These are phyloP conservation scores for Ophion costatus DNA, from an alignment of 2,888 invertebrate genomes.

Conservation along the genomic window DNA sequence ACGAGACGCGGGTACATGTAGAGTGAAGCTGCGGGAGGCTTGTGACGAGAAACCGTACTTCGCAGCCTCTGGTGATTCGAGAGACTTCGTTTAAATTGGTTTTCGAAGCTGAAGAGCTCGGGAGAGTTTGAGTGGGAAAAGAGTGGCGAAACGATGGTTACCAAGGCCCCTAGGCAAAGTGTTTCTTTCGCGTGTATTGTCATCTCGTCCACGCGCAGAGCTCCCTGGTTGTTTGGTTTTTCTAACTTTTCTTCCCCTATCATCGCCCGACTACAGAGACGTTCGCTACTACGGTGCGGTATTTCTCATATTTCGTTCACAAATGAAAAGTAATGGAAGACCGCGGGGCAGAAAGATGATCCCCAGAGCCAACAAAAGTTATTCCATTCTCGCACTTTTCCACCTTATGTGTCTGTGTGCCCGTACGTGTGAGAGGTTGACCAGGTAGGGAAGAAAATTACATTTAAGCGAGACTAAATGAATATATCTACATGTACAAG, in stretches of 20 bases:
- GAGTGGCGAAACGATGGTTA: slow-evolving; percentile 23
- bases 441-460: no score
- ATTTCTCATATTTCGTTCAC: slow-evolving; percentile 17
- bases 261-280: slow-evolving; percentile 17
- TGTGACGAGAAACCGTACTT: slow-evolving; percentile 26
- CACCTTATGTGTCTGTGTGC: background rate
- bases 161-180: slow-evolving; percentile 46
- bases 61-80: slow-evolving; percentile 52
- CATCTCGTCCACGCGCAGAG: slow-evolving; percentile 1
- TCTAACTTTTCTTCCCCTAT: background rate
- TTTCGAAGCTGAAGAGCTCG: slow-evolving; percentile 71
- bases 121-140: background rate
- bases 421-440: no score
- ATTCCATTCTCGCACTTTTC: slow-evolving; percentile 18
- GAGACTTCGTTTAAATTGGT: slow-evolving; percentile 72
- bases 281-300: slow-evolving; percentile 13
- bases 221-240: slow-evolving; percentile 27
- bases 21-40: background rate
- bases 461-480: no score
- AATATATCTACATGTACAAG: no score
- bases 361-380: slow-evolving; percentile 30
- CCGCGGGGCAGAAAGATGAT: slow-evolving; percentile 5
- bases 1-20: background rate
- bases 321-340: slow-evolving; percentile 51
- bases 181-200: slow-evolving; percentile 50